These are phyloP conservation scores for Cossypha caffra DNA, from an alignment of 2,797 vertebrate genomes.

Conservation along the genomic window DNA sequence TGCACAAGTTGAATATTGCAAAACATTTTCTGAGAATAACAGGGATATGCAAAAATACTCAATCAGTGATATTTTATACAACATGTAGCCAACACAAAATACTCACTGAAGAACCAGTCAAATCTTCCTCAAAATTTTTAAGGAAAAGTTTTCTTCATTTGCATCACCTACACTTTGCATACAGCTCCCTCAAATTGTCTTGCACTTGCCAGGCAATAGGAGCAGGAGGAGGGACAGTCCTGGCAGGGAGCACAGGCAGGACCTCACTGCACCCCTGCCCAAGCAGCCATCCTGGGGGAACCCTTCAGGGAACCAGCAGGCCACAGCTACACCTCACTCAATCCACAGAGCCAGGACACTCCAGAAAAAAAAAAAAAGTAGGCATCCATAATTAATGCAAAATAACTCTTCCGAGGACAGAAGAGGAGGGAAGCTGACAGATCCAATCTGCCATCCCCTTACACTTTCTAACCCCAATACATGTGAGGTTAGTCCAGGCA, in stretches of 20 bases:
- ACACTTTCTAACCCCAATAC: conserved; percentile 12
- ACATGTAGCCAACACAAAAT: neutral
- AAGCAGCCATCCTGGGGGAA: neutral
- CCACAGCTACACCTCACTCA: neutral
- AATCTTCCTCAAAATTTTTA: neutral
- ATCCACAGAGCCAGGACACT: neutral
- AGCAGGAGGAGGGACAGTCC: neutral
- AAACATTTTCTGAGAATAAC: neutral
- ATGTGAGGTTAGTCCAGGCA: conserved; percentile 72
- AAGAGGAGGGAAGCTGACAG: neutral
- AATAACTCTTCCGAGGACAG: neutral
- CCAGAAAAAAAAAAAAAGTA: neutral
- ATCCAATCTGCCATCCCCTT: conserved; percentile 1
- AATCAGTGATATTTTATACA: neutral
- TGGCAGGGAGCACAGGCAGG: neutral
- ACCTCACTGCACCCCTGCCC: neutral
- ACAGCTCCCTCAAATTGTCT: neutral
- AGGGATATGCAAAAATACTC: neutral
- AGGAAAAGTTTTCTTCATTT: neutral
- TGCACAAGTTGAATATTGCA: neutral
- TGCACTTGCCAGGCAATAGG: neutral
- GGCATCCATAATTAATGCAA: neutral
- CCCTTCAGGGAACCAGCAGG: neutral
- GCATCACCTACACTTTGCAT: neutral
- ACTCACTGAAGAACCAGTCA: neutral